Percentiles rank a stretch among this genome's conserved stretches.
phyloP scores from a whole-genome alignment of 2,113 vertebrate species.

The Prietella phreatophila region DNA sequence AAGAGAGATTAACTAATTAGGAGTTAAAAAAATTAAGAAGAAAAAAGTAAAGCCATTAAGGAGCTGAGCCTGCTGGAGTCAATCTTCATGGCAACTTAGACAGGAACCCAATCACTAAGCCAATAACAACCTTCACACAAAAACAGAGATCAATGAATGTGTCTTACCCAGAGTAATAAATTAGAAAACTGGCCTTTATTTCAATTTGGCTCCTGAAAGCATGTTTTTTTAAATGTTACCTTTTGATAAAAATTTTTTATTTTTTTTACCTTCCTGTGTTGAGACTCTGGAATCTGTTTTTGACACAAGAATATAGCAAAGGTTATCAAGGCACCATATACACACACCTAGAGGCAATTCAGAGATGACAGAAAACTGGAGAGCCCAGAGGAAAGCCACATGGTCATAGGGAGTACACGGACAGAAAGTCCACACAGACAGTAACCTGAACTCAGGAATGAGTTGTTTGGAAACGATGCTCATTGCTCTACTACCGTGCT shows the following conservation, averaged over 20 bases:
- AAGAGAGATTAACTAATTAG: neutral
- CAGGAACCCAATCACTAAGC: neutral
- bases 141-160: neutral
- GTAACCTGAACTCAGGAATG: neutral
- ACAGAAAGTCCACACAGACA: neutral
- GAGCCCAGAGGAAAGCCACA: neutral
- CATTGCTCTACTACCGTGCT: neutral
- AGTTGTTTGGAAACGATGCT: neutral
- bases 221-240: neutral
- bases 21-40: neutral
- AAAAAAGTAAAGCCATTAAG: too few relatives aligned
- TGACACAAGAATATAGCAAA: neutral
- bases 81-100: neutral
- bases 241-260: too few relatives aligned
- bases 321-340: neutral
- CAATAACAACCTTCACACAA: neutral
- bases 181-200: neutral
- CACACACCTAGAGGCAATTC: neutral
- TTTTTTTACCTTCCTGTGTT: neutral
- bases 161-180: constrained; percentile 1
- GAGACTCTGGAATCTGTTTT: neutral
- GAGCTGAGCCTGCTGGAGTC: neutral
- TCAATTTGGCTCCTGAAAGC: neutral
- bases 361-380: neutral
- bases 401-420: neutral